Evolutionary conservation across 2,888 invertebrate genomes (phyloP).

Genomic region (Aethes cnicana): DNA sequence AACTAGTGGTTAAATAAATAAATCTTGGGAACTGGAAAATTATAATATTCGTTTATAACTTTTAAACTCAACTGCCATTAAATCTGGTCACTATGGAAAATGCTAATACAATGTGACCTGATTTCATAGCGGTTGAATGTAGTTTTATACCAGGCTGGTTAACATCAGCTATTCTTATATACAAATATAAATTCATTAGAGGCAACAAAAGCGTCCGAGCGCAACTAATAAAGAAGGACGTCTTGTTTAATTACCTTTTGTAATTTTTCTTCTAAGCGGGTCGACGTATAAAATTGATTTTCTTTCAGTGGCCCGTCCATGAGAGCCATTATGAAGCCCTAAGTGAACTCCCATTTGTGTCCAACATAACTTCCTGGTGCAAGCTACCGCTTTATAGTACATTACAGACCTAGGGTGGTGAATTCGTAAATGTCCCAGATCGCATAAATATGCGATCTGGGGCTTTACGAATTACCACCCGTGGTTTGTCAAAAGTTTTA

Average conservation of each 20-base stretch:
- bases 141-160: not conserved
- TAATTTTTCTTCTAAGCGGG: slow-evolving; percentile 72
- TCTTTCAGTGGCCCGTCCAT: slow-evolving; percentile 56
- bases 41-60: too few species aligned
- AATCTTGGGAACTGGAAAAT: too few species aligned
- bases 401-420: too few species aligned
- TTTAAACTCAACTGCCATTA: too few species aligned
- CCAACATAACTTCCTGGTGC: slow-evolving; percentile 41
- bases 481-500: too few species aligned
- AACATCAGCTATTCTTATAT: slow-evolving; percentile 40
- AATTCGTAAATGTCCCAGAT: too few species aligned
- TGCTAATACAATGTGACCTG: too few species aligned
- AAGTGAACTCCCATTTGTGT: slow-evolving; percentile 60
- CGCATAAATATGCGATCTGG: too few species aligned
- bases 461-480: too few species aligned
- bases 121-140: too few species aligned
- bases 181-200: slow-evolving; percentile 69
- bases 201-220: slow-evolving; percentile 64
- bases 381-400: not conserved
- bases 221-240: slow-evolving; percentile 74
- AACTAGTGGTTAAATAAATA: too few species aligned
- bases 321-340: slow-evolving; percentile 58
- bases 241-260: slow-evolving; percentile 76
- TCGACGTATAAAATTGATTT: slow-evolving; percentile 72
- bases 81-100: too few species aligned